These are phyloP conservation scores for Meiosimyza platycephala DNA, from an alignment of 2,888 invertebrate genomes.

Conservation along the genomic window DNA sequence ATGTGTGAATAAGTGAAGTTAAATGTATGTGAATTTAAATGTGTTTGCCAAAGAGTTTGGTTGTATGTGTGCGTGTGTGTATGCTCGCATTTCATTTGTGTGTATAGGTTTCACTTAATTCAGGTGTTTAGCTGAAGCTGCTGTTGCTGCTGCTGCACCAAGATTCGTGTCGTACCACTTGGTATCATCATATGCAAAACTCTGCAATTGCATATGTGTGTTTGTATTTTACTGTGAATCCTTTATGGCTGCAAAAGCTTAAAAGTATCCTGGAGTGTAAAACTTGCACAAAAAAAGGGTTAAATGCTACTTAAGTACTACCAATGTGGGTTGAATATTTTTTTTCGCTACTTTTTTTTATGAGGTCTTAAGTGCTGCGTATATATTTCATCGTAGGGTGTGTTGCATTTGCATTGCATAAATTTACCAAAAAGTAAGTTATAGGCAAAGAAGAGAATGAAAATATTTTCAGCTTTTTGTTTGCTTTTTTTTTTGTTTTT, in stretches of 20 bases:
- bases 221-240: slow-evolving; percentile 1
- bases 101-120: slow-evolving; percentile 30
- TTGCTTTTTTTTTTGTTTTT: too few species aligned
- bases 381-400: neutral
- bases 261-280: slow-evolving; percentile 9
- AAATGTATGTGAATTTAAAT: too few species aligned
- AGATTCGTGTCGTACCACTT: neutral
- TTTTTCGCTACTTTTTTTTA: neutral
- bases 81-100: too few species aligned
- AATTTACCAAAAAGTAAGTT: too few species aligned
- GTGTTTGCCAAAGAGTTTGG: too few species aligned
- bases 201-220: neutral
- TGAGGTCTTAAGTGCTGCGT: neutral
- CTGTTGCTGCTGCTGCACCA: neutral
- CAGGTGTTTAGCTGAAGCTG: slow-evolving; percentile 25
- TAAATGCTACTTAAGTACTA: slow-evolving; percentile 22
- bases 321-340: neutral
- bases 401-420: too few species aligned
- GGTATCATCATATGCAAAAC: slow-evolving; percentile 12
- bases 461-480: too few species aligned
- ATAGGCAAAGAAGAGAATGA: too few species aligned
- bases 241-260: neutral
- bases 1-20: neutral
- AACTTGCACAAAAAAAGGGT: slow-evolving; percentile 12
- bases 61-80: neutral